Evolutionary conservation across 2,113 vertebrate species (phyloP), one percentile per base, ranked within the genome.

Genomic region (Saimiri boliviensis): DNA sequence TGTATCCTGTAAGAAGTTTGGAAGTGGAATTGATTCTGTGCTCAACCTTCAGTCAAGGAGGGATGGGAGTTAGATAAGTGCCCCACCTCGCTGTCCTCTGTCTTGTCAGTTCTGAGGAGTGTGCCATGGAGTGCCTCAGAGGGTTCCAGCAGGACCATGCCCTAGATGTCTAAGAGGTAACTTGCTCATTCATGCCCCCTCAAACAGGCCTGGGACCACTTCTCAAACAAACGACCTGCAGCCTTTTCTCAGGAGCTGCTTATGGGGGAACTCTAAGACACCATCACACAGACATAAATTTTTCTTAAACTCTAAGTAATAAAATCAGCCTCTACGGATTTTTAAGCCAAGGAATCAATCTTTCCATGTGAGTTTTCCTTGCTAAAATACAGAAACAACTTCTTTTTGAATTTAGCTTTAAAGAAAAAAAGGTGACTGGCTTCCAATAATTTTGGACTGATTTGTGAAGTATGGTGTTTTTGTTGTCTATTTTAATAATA

Each of bases 301-400:
- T 47, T 68, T 23, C 68, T 85, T 25, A 80, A n/a, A 25, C 13
- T 23, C 42, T 40, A 82, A 95, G 56, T 85, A 97, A 91, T 95
- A 66, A 86, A 97, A 84, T 85, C 80, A 77, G 8, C 45, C 37
- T 97, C 79, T 35, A 73, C 89, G 74, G 83, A 66, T 74, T 45
- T 73, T 93, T 73, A 84, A 92, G 84, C 42, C 89, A 79, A 94
- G 89, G 92, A 97, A 25, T 93, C 85, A 47, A 63, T 63, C 60
- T 32, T 63, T 90, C n/a, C 3, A 37, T 54, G 11, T 93, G 93
- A 95, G 77, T 79, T 97, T 97, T 97, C 47, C 52, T 60, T 97
- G 54, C 89, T 97, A 8, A 13, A 95, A 63, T 70, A 97, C 8
- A 76, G 82, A 94, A 94, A 76, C 30, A 40, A 32, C 21, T 91